These are phyloP conservation scores for Odontocolon sp. DNA, from an alignment of 2,888 invertebrate genomes.

Conservation along the genomic window DNA sequence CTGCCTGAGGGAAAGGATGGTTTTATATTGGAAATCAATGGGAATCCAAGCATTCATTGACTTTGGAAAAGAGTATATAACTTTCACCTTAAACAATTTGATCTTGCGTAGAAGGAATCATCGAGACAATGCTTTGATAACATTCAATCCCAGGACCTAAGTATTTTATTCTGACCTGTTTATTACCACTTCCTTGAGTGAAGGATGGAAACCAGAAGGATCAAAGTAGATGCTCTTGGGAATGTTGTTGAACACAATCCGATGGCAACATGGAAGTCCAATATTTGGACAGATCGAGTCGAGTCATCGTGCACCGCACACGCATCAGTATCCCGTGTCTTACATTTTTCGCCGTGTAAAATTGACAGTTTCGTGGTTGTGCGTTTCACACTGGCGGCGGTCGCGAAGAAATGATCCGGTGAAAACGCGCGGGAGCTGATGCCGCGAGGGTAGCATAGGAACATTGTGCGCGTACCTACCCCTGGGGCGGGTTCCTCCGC, in stretches of 20 bases:
- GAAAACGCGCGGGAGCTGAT: constrained; percentile 19
- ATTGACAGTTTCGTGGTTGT: constrained; percentile 13
- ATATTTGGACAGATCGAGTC: constrained; percentile 77
- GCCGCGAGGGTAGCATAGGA: constrained; percentile 65
- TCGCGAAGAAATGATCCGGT: constrained; percentile 37
- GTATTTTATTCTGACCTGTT: constrained; percentile 22
- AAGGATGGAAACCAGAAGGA: constrained; percentile 16
- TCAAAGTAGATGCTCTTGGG: constrained; percentile 32
- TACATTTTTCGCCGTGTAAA: neutral
- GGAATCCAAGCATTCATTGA: neutral
- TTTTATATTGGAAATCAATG: no score
- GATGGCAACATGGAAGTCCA: constrained; percentile 62
- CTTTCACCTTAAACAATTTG: no score
- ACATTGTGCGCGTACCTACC: constrained; percentile 73
- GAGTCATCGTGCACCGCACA: constrained; percentile 71
- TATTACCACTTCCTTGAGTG: neutral
- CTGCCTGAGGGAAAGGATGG: no score
- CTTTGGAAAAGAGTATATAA: no score
- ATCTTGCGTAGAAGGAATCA: no score
- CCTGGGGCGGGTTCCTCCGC: constrained; percentile 73
- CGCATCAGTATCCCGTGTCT: constrained; percentile 7
- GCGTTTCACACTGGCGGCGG: constrained; percentile 41
- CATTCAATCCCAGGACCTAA: no score
- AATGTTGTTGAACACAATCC: constrained; percentile 14
- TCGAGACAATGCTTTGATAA: no score